Percentiles rank a stretch among this genome's conserved stretches.
Evolutionary conservation across 53 echinoderm and acorn worm genomes (phyloP).

Genomic region (Patiria pectinifera): DNA sequence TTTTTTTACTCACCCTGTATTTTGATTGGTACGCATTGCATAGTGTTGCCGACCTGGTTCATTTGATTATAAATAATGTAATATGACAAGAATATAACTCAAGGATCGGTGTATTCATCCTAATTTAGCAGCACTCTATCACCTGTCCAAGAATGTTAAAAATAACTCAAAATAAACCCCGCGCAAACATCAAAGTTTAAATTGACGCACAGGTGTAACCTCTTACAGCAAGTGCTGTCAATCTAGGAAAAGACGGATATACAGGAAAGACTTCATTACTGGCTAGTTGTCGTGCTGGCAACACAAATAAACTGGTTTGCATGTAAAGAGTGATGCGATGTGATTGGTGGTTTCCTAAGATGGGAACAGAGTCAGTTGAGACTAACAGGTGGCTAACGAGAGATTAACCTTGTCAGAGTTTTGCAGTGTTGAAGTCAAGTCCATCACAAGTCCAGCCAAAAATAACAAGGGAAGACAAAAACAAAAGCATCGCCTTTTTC

Average conservation of each 20-base stretch:
- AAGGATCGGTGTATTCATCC: too few relatives aligned
- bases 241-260: neutral
- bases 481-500: too few relatives aligned
- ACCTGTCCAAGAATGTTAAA: neutral
- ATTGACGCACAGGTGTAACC: neutral
- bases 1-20: too few relatives aligned
- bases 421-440: neutral
- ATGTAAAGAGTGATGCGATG: neutral
- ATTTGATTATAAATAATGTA: too few relatives aligned
- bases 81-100: too few relatives aligned
- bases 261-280: slow-evolving; percentile 40
- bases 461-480: too few relatives aligned
- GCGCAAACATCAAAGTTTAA: neutral
- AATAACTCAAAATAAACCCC: neutral
- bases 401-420: neutral
- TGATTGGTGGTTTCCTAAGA: slow-evolving; percentile 19
- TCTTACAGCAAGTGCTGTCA: neutral
- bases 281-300: neutral
- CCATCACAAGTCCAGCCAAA: too few relatives aligned
- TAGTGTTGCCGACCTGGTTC: too few relatives aligned
- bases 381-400: slow-evolving; percentile 20
- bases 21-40: too few relatives aligned
- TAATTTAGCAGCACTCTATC: neutral
- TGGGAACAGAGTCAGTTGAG: neutral
- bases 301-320: neutral